phyloP scores from a whole-genome alignment of 1,140 invertebrate genomes.

The Eriosoma lanigerum region DNA sequence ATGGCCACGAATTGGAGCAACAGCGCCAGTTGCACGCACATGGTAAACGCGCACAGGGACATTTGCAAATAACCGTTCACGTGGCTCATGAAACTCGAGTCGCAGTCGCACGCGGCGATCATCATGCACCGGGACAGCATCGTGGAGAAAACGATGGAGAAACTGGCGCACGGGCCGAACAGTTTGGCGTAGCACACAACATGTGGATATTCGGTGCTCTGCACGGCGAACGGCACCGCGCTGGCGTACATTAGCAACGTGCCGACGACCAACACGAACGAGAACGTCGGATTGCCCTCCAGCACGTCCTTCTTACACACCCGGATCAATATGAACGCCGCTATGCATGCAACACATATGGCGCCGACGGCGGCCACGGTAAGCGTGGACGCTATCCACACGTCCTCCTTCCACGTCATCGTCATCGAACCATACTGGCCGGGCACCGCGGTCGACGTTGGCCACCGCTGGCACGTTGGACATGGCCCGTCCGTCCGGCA shows the following conservation, averaged over 20 bases:
- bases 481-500: neutral
- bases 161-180: conserved; percentile 61
- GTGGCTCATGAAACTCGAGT: conserved; percentile 64
- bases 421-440: neutral
- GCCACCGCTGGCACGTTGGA: neutral
- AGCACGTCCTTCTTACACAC: conserved; percentile 61
- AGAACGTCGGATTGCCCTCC: conserved; percentile 63
- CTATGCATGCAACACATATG: conserved; percentile 59
- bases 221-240: conserved; percentile 63
- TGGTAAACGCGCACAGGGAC: conserved; percentile 64
- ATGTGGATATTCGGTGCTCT: conserved; percentile 56
- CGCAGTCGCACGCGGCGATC: conserved; percentile 62
- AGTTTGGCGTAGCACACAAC: conserved; percentile 61
- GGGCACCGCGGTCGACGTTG: neutral
- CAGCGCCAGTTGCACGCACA: conserved; percentile 62
- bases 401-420: conserved; percentile 57
- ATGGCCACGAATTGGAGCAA: conserved; percentile 57
- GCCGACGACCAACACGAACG: conserved; percentile 61
- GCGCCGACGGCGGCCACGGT: conserved; percentile 60
- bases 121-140: conserved; percentile 64
- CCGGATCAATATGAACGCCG: conserved; percentile 62
- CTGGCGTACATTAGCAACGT: conserved; percentile 62
- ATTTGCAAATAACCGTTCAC: conserved; percentile 66
- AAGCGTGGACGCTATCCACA: conserved; percentile 61
- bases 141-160: conserved; percentile 63